These are phyloP conservation scores for Nyctibius bracteatus DNA, from an alignment of 2,113 vertebrate species.

Conservation along the genomic window DNA sequence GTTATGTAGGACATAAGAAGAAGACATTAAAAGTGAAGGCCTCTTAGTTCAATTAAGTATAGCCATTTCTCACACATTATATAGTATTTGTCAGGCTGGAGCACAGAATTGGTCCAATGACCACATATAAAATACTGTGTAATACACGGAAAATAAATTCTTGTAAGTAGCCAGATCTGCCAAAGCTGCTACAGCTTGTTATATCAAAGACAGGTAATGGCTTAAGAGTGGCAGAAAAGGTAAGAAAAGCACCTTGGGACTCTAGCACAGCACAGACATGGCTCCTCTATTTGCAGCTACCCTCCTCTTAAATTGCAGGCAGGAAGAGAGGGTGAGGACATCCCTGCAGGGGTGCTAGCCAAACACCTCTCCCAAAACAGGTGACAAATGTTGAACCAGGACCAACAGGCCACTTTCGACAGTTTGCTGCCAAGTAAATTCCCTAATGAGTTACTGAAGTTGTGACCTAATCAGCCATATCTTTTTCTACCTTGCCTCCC, in stretches of 20 bases:
- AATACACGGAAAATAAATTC: background rate
- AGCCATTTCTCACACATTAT: background rate
- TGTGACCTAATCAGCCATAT: background rate
- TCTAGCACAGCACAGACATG: background rate
- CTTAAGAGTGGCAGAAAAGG: background rate
- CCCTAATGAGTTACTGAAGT: background rate
- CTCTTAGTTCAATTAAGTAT: conserved; percentile 33
- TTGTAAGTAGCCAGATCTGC: background rate
- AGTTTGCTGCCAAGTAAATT: background rate
- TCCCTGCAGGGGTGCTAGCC: background rate
- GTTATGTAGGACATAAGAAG: background rate
- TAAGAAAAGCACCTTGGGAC: background rate
- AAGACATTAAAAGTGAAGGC: conserved; percentile 27
- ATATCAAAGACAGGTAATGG: background rate
- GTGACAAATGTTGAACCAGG: background rate
- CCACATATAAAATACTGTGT: background rate
- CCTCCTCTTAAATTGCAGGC: background rate
- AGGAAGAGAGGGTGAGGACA: background rate
- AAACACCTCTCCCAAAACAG: background rate
- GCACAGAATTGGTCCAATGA: background rate
- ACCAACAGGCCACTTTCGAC: background rate
- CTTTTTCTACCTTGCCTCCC: background rate
- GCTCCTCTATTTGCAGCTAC: background rate
- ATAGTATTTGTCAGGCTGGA: conserved; percentile 23
- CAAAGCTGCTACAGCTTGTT: background rate